Conservation (phyloP, 2,113 vertebrate species). For the Penelope pileata region DNA sequence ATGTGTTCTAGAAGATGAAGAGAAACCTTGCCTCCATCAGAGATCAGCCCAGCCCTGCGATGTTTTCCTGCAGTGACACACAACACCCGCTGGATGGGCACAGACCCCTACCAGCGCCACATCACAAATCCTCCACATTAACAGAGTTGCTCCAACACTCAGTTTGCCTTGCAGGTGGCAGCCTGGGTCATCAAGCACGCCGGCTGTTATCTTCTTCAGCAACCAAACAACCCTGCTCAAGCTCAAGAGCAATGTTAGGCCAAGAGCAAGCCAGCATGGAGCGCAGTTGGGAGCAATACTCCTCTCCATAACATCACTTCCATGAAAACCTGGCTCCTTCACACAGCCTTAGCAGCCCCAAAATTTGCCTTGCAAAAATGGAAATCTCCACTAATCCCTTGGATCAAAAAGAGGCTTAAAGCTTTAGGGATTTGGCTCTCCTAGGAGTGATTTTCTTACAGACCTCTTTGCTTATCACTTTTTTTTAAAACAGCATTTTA, state of each 20-base stretch:
- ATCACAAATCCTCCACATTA: accelerated
- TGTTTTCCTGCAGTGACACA: not conserved
- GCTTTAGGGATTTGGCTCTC: constrained; percentile 23
- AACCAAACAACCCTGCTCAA: not conserved
- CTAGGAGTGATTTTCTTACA: not conserved
- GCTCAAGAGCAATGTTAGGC: not conserved
- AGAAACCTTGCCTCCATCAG: not conserved
- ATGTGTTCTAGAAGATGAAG: not conserved
- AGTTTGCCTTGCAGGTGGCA: not conserved
- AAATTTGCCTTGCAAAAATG: constrained; percentile 7
- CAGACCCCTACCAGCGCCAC: not conserved
- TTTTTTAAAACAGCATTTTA: not conserved
- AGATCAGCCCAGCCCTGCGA: not conserved
- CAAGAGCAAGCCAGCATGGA: accelerated
- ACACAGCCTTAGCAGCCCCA: not conserved
- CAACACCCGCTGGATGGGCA: accelerated
- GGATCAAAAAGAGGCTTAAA: constrained; percentile 37
- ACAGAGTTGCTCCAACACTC: not conserved
- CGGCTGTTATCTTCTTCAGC: not conserved
- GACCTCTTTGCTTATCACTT: not conserved
- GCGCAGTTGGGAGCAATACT: not conserved
- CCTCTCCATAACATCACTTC: not conserved
- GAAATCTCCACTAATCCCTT: constrained; percentile 29
- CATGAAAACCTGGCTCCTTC: not conserved
- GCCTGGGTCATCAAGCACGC: not conserved